phyloP scores from a whole-genome alignment of 2,888 invertebrate genomes.

The Tortrix viridana region DNA sequence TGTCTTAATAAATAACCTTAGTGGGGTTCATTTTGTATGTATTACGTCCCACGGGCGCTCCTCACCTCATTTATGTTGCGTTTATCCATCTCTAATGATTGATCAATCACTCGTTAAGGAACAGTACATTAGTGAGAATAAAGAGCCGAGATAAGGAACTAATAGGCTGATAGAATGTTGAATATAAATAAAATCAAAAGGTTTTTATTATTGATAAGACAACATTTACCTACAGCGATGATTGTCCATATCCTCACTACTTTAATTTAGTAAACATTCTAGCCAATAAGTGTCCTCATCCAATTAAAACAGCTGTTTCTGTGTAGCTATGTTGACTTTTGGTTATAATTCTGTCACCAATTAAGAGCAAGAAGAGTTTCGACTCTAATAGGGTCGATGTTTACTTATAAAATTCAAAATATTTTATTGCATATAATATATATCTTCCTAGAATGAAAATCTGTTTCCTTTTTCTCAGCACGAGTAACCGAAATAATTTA shows the following conservation, averaged over 20 bases:
- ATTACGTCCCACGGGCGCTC: slow-evolving; percentile 29
- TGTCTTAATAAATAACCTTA: slow-evolving; percentile 34
- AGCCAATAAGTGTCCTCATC: no score
- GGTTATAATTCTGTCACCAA: no score
- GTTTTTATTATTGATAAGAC: slow-evolving; percentile 5
- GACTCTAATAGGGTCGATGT: no score
- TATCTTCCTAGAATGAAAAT: no score
- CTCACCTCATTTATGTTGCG: slow-evolving; percentile 26
- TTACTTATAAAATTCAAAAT: no score
- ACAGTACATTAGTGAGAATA: background rate
- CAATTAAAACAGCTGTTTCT: no score
- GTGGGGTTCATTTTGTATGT: slow-evolving; percentile 32
- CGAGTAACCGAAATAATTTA: no score
- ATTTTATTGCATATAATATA: no score
- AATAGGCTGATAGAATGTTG: slow-evolving; percentile 7
- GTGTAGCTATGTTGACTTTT: no score
- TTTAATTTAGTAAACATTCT: no score
- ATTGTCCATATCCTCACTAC: background rate
- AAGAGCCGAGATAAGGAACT: slow-evolving; percentile 1
- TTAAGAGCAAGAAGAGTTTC: no score
- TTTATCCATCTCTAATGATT: slow-evolving; percentile 26
- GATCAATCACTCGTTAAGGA: slow-evolving; percentile 20
- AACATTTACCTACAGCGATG: background rate
- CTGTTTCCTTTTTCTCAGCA: no score
- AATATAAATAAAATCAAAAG: slow-evolving; percentile 2